phyloP scores from a whole-genome alignment of 2,797 vertebrate genomes.

The Lagodon rhomboides region DNA sequence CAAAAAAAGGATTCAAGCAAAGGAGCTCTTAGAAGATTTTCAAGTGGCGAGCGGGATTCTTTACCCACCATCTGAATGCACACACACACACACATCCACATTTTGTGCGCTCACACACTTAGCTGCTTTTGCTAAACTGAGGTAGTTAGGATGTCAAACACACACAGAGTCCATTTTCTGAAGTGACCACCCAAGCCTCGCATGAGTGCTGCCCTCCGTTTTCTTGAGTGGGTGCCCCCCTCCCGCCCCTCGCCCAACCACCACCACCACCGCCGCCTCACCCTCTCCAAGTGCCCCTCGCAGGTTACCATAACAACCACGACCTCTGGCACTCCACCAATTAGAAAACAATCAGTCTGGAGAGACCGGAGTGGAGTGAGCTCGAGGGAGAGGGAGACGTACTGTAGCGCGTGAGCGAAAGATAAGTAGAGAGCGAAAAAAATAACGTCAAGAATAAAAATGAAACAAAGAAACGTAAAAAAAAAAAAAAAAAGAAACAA shows the following conservation, averaged over 20 bases:
- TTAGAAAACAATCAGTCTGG: constrained; percentile 87
- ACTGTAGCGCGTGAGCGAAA: constrained; percentile 45
- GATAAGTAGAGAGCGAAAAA: constrained; percentile 50
- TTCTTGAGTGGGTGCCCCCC: constrained; percentile 71
- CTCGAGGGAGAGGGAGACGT: constrained; percentile 33
- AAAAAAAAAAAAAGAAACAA: constrained; percentile 1
- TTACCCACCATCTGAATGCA: neutral
- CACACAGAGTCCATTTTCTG: constrained; percentile 69
- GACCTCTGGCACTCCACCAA: constrained; percentile 85
- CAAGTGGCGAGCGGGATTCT: constrained; percentile 32
- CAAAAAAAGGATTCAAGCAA: constrained; percentile 1
- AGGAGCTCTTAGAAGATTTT: constrained; percentile 31
- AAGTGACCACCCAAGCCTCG: constrained; percentile 74
- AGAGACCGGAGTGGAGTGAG: constrained; percentile 68
- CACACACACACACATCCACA: constrained; percentile 7
- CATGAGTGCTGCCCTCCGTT: constrained; percentile 73
- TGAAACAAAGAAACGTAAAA: constrained; percentile 21
- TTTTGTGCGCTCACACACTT: constrained; percentile 18
- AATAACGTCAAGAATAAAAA: constrained; percentile 49
- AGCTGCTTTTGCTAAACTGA: constrained; percentile 29
- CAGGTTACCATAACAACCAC: constrained; percentile 87
- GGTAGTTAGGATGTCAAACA: constrained; percentile 38
- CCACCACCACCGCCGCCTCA: constrained; percentile 48
- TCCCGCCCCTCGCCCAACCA: constrained; percentile 47
- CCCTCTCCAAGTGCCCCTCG: constrained; percentile 69